Evolutionary conservation across 2,888 invertebrate genomes (phyloP).

Genomic region (Parapristionchus giblindavisi): DNA sequence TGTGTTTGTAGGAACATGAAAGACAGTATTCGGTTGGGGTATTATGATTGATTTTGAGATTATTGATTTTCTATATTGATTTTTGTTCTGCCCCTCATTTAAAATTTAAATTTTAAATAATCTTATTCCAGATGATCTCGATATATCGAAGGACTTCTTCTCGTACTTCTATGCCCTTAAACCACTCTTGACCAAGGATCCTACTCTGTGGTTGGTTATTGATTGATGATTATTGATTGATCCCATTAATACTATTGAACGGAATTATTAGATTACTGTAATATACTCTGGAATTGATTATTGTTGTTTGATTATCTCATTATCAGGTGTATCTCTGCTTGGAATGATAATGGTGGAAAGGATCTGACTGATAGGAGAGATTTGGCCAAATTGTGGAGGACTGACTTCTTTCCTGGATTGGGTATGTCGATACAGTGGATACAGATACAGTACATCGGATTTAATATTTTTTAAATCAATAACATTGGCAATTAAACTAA

Average conservation of each 20-base stretch:
- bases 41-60: too few species aligned
- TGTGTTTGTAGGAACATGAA: too few species aligned
- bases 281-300: background rate
- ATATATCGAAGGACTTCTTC: constrained; percentile 94
- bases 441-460: too few species aligned
- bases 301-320: too few species aligned
- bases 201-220: constrained; percentile 79
- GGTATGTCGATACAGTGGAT: too few species aligned
- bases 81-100: too few species aligned
- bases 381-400: constrained; percentile 80
- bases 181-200: constrained; percentile 83
- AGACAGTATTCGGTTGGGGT: too few species aligned
- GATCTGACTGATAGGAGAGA: constrained; percentile 31
- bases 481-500: too few species aligned
- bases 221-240: background rate
- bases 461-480: background rate
- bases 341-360: constrained; percentile 92
- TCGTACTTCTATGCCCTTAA: constrained; percentile 94
- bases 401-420: constrained; percentile 92
- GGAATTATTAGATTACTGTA: background rate
- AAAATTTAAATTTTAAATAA: too few species aligned
- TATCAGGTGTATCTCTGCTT: constrained; percentile 89
- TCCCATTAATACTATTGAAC: background rate
- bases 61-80: too few species aligned
- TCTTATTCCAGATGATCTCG: constrained; percentile 84